phyloP scores from a whole-genome alignment of 2,113 vertebrate genomes.

The Nothocercus julius region DNA sequence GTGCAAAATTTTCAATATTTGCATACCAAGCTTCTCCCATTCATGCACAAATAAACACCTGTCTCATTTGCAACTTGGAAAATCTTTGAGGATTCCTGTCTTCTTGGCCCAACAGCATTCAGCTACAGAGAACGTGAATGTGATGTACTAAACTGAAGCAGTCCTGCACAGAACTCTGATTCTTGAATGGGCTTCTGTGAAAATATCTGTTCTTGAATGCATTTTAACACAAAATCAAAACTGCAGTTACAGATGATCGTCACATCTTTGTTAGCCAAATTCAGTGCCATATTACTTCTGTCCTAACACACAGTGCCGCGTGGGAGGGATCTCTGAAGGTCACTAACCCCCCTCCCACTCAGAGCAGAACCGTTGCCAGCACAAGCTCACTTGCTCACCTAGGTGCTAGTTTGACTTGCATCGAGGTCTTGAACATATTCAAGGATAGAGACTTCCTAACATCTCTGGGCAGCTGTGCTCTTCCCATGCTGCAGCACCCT shows the following conservation, averaged over 20 bases:
- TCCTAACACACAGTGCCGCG: rapidly evolving
- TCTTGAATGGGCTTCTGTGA: too few species aligned
- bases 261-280: neutral
- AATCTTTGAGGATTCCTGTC: neutral
- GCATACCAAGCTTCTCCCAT: neutral
- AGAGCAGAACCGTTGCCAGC: neutral
- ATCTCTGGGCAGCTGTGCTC: neutral
- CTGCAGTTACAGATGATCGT: neutral
- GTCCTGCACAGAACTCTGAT: too few species aligned
- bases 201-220: too few species aligned
- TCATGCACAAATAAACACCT: neutral
- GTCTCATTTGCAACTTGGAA: neutral
- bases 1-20: neutral
- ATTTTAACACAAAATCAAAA: neutral
- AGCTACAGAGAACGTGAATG: too few species aligned
- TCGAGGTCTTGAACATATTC: neutral
- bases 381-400: neutral
- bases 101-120: neutral
- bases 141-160: too few species aligned
- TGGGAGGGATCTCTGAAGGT: neutral
- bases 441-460: neutral
- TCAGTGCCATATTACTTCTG: neutral
- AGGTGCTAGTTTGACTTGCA: neutral
- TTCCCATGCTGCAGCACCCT: neutral
- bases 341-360: neutral